phyloP scores from a whole-genome alignment of 2,113 vertebrate species.

The Hypocryptadius cinnamomeus region DNA sequence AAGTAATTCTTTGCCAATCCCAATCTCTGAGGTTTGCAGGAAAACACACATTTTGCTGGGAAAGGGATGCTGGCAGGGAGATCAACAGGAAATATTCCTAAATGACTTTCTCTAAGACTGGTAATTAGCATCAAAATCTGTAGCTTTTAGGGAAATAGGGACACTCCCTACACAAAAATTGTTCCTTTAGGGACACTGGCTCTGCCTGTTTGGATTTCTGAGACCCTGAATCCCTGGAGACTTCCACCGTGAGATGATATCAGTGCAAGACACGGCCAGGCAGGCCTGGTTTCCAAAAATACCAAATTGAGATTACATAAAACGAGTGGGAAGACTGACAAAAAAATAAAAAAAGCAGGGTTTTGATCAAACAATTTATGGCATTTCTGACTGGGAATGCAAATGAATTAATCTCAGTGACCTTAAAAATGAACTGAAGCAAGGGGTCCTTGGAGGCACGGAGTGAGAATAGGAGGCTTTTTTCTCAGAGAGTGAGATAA shows the following conservation, averaged over 20 bases:
- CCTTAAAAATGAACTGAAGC: conserved; percentile 32
- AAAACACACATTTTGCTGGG: background rate
- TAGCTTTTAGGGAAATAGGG: background rate
- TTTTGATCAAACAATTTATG: conserved; percentile 28
- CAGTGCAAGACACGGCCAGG: background rate
- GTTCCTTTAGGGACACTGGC: background rate
- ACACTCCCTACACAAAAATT: background rate
- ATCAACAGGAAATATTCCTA: background rate
- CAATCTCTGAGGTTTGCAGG: background rate
- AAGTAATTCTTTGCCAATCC: background rate
- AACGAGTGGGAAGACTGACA: background rate
- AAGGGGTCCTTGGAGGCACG: background rate
- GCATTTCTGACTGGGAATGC: conserved; percentile 10
- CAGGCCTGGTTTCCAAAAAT: conserved; percentile 7
- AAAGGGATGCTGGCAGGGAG: background rate
- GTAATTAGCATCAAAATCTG: background rate
- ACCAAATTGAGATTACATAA: background rate
- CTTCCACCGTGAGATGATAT: background rate
- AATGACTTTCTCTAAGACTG: background rate
- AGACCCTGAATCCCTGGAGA: background rate
- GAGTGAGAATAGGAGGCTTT: background rate
- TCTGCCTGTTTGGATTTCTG: background rate
- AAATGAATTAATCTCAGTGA: conserved; percentile 7
- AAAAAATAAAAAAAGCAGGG: background rate
- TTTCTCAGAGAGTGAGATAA: background rate